Conservation (phyloP, 2,113 vertebrate genomes). For the Athene cunicularia region DNA sequence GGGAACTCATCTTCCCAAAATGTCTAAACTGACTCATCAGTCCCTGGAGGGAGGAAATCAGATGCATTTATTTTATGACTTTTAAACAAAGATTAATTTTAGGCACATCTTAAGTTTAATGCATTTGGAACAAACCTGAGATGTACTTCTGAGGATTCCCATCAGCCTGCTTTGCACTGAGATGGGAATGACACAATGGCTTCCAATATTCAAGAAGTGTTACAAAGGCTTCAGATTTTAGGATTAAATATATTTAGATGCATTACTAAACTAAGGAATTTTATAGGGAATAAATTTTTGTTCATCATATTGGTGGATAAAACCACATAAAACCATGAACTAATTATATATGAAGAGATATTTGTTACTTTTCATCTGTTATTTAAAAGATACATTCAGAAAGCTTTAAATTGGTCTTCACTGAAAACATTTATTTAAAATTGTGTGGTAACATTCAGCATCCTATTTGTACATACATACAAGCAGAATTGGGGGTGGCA, state of each 20-base stretch:
- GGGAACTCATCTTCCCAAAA: neutral
- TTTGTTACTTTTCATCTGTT: conserved; percentile 33
- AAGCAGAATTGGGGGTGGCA: neutral
- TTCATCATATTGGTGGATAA: conserved; percentile 76
- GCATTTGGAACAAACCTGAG: neutral
- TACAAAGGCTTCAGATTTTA: conserved; percentile 25
- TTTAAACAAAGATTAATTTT: conserved; percentile 16
- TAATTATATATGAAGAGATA: conserved; percentile 28
- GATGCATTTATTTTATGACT: neutral
- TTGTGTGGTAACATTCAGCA: neutral
- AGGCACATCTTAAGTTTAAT: neutral
- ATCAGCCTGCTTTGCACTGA: neutral
- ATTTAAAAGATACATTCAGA: conserved; percentile 25
- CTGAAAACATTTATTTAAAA: neutral
- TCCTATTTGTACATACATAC: neutral
- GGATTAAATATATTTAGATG: conserved; percentile 24
- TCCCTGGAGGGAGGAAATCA: conserved; percentile 7
- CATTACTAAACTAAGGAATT: conserved; percentile 2
- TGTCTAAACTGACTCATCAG: neutral
- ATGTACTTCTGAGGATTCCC: conserved; percentile 17
- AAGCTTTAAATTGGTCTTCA: conserved; percentile 14
- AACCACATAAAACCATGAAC: conserved; percentile 18
- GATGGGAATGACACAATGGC: neutral
- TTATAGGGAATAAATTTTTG: conserved; percentile 11
- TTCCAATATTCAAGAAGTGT: conserved; percentile 15